A percentile compares a stretch with the other conserved stretches of the same genome.
Evolutionary conservation across 1,140 invertebrate species (phyloP).

Genomic region (Trinorchestia longiramus): DNA sequence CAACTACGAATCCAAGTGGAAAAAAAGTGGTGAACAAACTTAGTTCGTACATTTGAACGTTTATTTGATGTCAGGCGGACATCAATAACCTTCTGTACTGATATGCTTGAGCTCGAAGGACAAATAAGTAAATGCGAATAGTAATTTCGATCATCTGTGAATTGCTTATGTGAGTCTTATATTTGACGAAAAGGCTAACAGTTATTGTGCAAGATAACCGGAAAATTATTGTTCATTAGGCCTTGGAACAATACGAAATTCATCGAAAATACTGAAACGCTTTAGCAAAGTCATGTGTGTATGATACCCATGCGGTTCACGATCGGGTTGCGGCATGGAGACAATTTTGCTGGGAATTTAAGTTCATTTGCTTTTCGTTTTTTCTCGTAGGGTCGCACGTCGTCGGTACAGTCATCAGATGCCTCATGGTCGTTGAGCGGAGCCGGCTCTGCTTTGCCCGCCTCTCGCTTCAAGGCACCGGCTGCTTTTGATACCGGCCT

Average conservation of each 20-base stretch:
- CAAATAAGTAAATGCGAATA: not conserved
- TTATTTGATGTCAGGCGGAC: not conserved
- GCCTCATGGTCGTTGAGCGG: constrained; percentile 16
- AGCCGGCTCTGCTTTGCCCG: not conserved
- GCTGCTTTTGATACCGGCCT: not conserved
- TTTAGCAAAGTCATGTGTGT: not conserved
- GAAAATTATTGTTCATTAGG: not conserved
- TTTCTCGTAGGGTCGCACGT: constrained; percentile 36
- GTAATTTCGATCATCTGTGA: not conserved
- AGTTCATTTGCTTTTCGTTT: constrained; percentile 44
- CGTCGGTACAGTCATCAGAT: constrained; percentile 12
- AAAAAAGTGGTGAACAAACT: not conserved
- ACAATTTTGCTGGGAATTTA: not conserved
- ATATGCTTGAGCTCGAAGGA: not conserved
- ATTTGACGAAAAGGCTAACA: not conserved
- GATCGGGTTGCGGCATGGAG: not conserved
- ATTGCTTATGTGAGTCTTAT: not conserved
- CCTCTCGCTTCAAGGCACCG: not conserved
- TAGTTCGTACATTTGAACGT: not conserved
- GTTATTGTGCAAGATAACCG: not conserved
- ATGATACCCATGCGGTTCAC: not conserved
- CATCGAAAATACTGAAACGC: not conserved
- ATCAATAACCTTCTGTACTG: not conserved
- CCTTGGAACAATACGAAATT: not conserved
- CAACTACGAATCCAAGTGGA: too few species aligned